Evolutionary conservation across 2,113 vertebrate genomes (phyloP).

Genomic region (Salvator merianae): DNA sequence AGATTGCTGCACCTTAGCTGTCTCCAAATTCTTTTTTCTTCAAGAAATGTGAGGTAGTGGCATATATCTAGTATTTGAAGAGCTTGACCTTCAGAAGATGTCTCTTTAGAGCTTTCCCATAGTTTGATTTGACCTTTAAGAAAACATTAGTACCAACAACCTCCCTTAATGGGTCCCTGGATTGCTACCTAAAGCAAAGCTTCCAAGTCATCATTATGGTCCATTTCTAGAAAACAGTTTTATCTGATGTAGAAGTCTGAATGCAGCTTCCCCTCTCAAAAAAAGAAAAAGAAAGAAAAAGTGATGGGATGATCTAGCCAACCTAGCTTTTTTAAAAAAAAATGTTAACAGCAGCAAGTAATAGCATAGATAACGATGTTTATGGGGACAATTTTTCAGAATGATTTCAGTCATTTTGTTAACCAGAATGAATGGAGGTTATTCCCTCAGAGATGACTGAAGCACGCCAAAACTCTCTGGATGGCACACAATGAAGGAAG

Average conservation of each 20-base stretch:
- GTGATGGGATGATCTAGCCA: neutral
- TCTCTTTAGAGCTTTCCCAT: neutral
- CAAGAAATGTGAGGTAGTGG: constrained; percentile 7
- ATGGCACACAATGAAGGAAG: neutral
- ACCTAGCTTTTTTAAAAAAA: neutral
- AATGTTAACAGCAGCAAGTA: neutral
- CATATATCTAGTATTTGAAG: constrained; percentile 18
- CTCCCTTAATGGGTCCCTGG: constrained; percentile 17
- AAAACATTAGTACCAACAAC: neutral
- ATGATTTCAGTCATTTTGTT: neutral
- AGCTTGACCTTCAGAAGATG: constrained; percentile 8
- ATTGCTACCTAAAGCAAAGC: constrained; percentile 6
- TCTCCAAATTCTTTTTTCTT: constrained; percentile 2
- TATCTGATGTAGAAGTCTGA: neutral
- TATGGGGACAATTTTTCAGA: neutral
- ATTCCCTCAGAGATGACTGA: neutral
- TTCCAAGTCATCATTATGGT: constrained; percentile 8
- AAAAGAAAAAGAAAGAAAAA: neutral
- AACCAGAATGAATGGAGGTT: neutral
- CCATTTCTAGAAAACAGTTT: neutral
- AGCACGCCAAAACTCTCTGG: neutral
- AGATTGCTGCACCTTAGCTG: neutral
- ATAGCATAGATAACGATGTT: neutral
- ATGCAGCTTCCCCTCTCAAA: neutral
- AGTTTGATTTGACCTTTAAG: constrained; percentile 20